Base-by-base conservation (phyloP, 2,888 invertebrate species). In the Heliconius hortense region DNA sequence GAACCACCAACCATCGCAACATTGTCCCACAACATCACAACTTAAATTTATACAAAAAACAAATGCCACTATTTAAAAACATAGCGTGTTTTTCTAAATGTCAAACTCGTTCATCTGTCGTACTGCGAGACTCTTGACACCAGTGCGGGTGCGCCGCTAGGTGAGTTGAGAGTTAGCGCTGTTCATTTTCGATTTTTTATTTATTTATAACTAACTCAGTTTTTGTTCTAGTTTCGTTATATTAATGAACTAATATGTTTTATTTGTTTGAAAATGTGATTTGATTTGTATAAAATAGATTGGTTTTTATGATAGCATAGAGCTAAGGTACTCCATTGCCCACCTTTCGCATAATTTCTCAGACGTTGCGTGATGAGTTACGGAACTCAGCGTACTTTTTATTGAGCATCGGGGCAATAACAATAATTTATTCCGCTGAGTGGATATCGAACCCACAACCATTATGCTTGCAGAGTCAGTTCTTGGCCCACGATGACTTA, bases 71-170 rank as follows among this genome's bases (percentile, higher is more conserved):
- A 43, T 24, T 39, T 66, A 39, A 39, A 24, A n/a, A 66, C 2
- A 66, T 5, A 39, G 24, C 66, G 35, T 21, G n/a, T n/a, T 64
- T 64, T 64, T 64, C 11, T 39, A 39, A 64, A 64, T 64, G 64
- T 64, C 24, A 39, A 39, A 64, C 24, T 64, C 13, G 63, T 64
- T 64, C 64, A 24, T 35, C n/a, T 24, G 39, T 64, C 63, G 63
- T 39, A 39, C n/a, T 39, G 24, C 35, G 35, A 39, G 64, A 66
- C 64, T 24, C 64, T 66, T 39, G 64, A 66, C 64, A 66, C 64
- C 39, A n/a, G 39, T 39, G 64, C 35, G 39, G 39, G 64, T 66
- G n/a, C 39, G 13, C 64, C 39, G 5, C n/a, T 2, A 24, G 64
- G 64, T 64, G 1, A 35, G 35, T n/a, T 21, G 26, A 60, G 60